Evolutionary conservation across 1,140 invertebrate genomes (phyloP).

Genomic region (Trichonephila inaurata): DNA sequence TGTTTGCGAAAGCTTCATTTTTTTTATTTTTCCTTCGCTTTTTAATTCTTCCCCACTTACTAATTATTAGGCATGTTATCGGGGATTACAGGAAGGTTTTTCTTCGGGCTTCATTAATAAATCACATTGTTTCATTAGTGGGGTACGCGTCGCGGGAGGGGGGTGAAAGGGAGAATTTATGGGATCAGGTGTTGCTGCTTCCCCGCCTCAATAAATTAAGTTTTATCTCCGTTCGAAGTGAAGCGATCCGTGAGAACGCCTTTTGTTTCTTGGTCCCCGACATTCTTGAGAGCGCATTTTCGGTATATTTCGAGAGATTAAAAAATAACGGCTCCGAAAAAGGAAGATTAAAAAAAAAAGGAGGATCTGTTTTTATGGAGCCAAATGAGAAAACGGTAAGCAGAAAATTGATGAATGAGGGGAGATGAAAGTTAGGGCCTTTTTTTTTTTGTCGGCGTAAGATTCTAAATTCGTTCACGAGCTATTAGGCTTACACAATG

Average conservation of each 20-base stretch:
- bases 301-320: neutral
- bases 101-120: slow-evolving; percentile 17
- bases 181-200: slow-evolving; percentile 25
- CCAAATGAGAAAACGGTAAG: neutral
- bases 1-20: neutral
- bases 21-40: neutral
- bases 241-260: neutral
- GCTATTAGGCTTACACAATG: neutral
- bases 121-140: slow-evolving; percentile 42
- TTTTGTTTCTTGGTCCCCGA: neutral
- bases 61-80: slow-evolving; percentile 56
- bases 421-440: neutral
- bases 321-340: neutral
- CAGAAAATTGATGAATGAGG: slow-evolving; percentile 4
- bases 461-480: neutral
- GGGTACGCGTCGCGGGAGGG: neutral
- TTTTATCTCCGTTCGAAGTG: neutral
- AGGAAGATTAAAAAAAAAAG: neutral
- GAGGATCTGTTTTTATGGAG: neutral
- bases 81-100: slow-evolving; percentile 34
- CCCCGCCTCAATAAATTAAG: slow-evolving; percentile 15
- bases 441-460: neutral
- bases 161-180: neutral
- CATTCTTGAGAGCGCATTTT: neutral
- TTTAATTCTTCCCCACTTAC: neutral